These are phyloP conservation scores for Darevskia mixta DNA, from an alignment of 2,797 vertebrate genomes.

Conservation along the genomic window DNA sequence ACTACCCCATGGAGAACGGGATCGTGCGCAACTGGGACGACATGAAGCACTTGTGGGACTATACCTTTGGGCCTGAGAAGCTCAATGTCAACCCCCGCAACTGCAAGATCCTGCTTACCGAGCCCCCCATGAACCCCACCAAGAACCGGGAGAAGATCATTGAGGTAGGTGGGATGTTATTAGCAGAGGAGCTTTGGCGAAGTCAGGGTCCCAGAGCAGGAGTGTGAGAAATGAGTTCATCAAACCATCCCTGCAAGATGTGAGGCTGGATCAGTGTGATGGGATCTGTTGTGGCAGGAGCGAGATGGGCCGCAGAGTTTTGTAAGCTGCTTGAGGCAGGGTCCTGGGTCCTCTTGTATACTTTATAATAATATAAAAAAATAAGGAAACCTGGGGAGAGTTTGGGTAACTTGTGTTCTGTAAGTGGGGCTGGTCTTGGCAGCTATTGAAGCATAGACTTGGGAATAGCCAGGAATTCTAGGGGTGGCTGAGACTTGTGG, in stretches of 20 bases:
- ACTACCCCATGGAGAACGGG: constrained; percentile 88
- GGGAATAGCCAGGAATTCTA: not conserved
- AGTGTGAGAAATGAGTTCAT: not conserved
- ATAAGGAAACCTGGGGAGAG: too few species aligned
- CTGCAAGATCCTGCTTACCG: constrained; percentile 85
- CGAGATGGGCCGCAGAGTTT: not conserved
- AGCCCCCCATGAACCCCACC: constrained; percentile 86
- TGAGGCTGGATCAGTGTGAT: too few species aligned
- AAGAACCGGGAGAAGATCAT: constrained; percentile 87
- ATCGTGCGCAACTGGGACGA: constrained; percentile 87
- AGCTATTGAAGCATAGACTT: not conserved
- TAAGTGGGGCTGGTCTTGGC: not conserved
- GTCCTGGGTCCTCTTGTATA: not conserved
- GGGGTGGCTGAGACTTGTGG: too few species aligned
- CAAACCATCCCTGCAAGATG: too few species aligned
- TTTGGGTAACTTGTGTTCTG: not conserved
- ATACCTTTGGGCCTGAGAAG: constrained; percentile 83
- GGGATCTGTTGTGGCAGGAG: not conserved
- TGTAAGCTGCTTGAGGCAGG: not conserved
- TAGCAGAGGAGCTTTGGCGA: too few species aligned
- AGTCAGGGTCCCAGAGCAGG: not conserved
- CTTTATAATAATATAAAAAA: not conserved
- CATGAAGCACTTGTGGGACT: constrained; percentile 87
- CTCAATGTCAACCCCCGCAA: constrained; percentile 79
- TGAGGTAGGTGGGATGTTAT: constrained; percentile 68